Conservation (phyloP, 2,797 vertebrate genomes). For the Simalia tracyae region DNA sequence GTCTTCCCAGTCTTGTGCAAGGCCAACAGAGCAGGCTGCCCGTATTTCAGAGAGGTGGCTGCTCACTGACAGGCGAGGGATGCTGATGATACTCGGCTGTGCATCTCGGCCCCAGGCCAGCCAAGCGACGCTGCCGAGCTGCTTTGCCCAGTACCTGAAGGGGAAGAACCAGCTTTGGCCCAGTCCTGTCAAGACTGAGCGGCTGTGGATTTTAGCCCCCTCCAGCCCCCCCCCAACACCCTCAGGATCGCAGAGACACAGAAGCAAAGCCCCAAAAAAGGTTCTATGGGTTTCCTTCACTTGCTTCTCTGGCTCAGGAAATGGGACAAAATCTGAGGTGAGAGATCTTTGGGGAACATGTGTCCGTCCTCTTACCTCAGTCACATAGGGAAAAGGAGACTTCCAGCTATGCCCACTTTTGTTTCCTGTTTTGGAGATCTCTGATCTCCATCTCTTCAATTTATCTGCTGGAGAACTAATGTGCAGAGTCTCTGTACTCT, state of each 20-base stretch:
- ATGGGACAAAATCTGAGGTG: neutral
- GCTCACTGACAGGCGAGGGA: neutral
- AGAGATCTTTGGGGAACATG: neutral
- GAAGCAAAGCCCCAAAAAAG: neutral
- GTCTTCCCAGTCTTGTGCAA: neutral
- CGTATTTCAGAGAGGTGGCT: neutral
- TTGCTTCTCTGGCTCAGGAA: neutral
- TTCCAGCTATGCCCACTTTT: neutral
- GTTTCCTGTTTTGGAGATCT: neutral
- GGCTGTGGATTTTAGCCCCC: neutral
- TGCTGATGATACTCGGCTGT: neutral
- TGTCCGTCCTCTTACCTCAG: too few species aligned
- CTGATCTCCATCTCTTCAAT: neutral
- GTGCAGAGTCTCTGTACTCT: neutral
- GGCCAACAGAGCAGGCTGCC: neutral
- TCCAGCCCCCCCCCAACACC: neutral
- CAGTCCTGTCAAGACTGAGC: neutral
- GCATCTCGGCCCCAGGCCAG: neutral
- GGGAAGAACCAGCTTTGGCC: neutral
- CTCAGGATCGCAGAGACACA: neutral
- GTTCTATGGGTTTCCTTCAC: neutral
- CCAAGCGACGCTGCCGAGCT: neutral
- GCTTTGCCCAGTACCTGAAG: neutral
- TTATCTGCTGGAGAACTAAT: neutral
- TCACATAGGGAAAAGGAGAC: neutral